Evolutionary conservation across 2,888 invertebrate genomes (phyloP), one percentile per base, ranked within the genome.

Genomic region (Cancer borealis): DNA sequence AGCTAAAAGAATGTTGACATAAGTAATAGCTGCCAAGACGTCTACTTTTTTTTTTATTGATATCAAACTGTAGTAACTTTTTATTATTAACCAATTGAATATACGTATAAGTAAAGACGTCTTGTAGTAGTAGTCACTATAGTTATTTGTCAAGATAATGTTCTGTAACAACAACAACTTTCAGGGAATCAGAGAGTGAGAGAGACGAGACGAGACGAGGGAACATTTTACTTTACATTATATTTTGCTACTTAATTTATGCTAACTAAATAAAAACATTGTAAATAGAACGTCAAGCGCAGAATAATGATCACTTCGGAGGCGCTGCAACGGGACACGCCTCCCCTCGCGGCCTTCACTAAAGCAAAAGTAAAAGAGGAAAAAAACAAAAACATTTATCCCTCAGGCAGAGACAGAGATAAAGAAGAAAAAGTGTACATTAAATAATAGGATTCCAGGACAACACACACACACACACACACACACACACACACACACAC

Each of bases 381-480:
- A 54, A 54, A 54, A 17, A 54, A 54, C 17, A 54, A 54, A 17
- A 4, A 12, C 3, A n/a, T 17, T 66, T 17, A 66, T 66, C n/a
- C 66, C 66, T 66, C 66, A n/a, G 4, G 66, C n/a, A n/a, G 66
- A 66, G n/a, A 66, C 1, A 66, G 3, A 66, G n/a, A 66, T 12
- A 8, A 21, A 66, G 21, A 66, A 66, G 12, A 66, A 66, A 66
- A 66, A n/a, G 54, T 54, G 14, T 21, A 66, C n/a, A 8, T 66
- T 66, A 66, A 66, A 66, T 21, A 66, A 66, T 66, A 4, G 4
- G 21, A n/a, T n/a, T 66, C n/a, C n/a, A 66, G 66, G n/a, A n/a
- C 66, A 66, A 66, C 66, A 66, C 66, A 66, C 66, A 66, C 66
- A 66, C 66, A 66, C 66, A 66, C 66, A 66, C 66, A 66, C 66